Percentiles rank a stretch among this genome's conserved stretches.
Conservation (phyloP, 2,113 vertebrate genomes). For the Otocyon megalotis region DNA sequence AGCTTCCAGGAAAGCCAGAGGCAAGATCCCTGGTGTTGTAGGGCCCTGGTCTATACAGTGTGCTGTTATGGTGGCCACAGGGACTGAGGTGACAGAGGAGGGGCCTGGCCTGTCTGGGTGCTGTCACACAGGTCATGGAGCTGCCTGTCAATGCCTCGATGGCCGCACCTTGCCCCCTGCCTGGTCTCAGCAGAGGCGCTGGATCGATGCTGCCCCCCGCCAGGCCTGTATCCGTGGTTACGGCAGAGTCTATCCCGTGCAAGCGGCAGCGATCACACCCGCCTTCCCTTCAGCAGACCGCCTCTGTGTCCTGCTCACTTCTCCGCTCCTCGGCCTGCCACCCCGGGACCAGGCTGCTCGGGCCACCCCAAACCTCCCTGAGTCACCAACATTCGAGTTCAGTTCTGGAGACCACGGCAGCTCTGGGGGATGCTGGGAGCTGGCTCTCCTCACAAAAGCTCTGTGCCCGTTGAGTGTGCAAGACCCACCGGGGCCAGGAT, state of each 20-base stretch:
- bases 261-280: background rate
- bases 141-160: background rate
- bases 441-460: too few species aligned
- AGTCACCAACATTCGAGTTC: background rate
- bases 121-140: background rate
- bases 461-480: background rate
- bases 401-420: background rate
- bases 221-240: background rate
- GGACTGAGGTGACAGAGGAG: background rate
- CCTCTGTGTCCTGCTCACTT: background rate
- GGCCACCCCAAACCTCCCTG: background rate
- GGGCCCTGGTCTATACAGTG: too few species aligned
- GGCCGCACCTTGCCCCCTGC: background rate
- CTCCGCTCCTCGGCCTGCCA: background rate
- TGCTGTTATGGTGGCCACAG: background rate
- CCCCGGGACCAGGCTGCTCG: background rate
- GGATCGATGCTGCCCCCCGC: background rate
- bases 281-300: background rate
- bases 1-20: background rate
- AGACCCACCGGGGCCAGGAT: background rate
- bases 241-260: background rate
- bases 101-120: background rate
- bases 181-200: background rate
- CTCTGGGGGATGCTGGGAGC: background rate
- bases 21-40: too few species aligned